These are phyloP conservation scores for Rhizoglyphus robini DNA, from an alignment of 1,140 invertebrate species.

Conservation along the genomic window DNA sequence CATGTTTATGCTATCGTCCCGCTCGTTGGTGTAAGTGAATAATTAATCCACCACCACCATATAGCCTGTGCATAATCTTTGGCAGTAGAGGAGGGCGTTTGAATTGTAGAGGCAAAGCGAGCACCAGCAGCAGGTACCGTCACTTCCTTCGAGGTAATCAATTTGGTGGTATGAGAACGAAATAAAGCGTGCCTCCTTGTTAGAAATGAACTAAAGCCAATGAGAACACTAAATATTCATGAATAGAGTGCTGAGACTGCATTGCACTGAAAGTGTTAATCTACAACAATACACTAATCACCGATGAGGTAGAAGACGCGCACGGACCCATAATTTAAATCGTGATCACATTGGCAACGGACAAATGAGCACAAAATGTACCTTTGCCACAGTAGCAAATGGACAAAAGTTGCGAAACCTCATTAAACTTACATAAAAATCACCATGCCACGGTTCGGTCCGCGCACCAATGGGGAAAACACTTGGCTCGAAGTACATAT, in stretches of 20 bases:
- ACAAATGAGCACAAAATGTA: neutral
- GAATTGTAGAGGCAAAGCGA: neutral
- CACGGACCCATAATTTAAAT: neutral
- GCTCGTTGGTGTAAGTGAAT: no score
- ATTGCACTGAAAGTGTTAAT: neutral
- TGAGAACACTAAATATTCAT: neutral
- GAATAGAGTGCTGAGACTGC: neutral
- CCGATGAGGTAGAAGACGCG: neutral
- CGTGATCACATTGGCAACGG: neutral
- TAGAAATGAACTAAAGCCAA: neutral
- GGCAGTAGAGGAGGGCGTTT: neutral
- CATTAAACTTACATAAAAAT: neutral
- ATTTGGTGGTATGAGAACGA: neutral
- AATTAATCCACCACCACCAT: no score
- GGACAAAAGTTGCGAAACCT: neutral
- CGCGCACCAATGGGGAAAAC: no score
- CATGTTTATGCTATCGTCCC: no score
- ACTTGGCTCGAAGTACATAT: no score
- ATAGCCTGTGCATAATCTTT: no score
- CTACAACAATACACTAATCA: neutral
- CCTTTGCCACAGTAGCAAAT: neutral
- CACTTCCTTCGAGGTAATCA: neutral
- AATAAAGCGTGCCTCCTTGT: neutral
- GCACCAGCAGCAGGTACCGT: neutral
- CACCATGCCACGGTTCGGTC: neutral